Conservation (phyloP, 35 echinoderm and acorn worm genomes). For the Patiria miniata region DNA sequence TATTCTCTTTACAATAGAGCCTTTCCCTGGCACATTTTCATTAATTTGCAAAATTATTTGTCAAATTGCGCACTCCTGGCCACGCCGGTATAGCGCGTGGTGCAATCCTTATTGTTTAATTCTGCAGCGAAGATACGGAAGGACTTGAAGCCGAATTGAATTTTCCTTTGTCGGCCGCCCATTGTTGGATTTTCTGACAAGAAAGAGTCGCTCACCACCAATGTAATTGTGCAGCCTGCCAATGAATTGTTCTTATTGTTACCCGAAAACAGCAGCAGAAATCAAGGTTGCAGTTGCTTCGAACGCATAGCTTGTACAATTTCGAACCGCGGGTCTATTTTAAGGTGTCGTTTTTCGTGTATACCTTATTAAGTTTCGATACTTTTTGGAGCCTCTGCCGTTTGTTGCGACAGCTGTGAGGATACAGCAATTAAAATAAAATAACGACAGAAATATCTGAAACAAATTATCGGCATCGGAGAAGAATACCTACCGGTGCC, state of each 20-base stretch:
- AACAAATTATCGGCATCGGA: no score
- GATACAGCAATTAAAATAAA: neutral
- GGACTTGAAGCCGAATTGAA: neutral
- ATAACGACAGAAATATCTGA: no score
- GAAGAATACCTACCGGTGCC: no score
- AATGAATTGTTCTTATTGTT: neutral
- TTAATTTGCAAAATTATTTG: slow-evolving; percentile 20
- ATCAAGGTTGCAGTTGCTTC: neutral
- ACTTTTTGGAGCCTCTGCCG: neutral
- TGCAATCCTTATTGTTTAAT: no score
- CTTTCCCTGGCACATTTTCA: neutral
- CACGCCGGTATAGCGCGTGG: no score
- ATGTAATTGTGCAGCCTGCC: neutral
- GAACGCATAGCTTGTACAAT: neutral
- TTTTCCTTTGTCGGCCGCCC: neutral
- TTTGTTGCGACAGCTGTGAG: neutral
- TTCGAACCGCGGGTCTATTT: neutral
- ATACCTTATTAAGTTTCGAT: slow-evolving; percentile 2
- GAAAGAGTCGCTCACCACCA: neutral
- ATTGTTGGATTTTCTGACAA: neutral
- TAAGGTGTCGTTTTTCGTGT: neutral
- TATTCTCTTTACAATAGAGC: no score
- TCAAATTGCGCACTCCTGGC: neutral
- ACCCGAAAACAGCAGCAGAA: neutral
- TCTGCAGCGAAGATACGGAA: no score